Percentiles rank a stretch among this genome's conserved stretches.
phyloP scores from a whole-genome alignment of 35 echinoderm and acorn worm species.

The Ophiothrix spiculata region DNA sequence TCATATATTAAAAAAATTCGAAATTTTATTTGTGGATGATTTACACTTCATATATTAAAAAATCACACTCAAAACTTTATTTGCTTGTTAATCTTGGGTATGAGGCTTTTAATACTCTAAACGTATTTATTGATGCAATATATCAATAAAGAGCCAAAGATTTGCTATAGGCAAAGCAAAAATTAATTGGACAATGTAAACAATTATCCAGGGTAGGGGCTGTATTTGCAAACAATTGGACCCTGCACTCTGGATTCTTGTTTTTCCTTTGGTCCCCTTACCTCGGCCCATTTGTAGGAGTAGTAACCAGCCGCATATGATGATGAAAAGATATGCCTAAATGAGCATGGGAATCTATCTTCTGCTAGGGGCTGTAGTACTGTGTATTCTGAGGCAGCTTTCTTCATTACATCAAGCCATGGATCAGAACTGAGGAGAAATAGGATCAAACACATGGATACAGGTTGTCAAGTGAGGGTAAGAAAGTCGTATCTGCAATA shows the following conservation, averaged over 20 bases:
- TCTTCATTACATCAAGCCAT: constrained; percentile 82
- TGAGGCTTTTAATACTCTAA: not conserved
- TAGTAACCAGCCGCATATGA: constrained; percentile 96
- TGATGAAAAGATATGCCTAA: constrained; percentile 80
- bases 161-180: not conserved
- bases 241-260: not conserved
- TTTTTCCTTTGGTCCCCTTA: constrained; percentile 14
- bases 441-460: too few species aligned
- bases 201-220: too few species aligned
- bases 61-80: too few species aligned
- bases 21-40: too few species aligned
- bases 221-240: too few species aligned
- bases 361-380: constrained; percentile 74
- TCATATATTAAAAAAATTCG: too few species aligned
- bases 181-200: too few species aligned
- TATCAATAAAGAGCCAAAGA: not conserved
- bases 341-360: constrained; percentile 91
- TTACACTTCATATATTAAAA: too few species aligned
- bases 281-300: constrained; percentile 98
- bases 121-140: not conserved
- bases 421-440: constrained; percentile 56
- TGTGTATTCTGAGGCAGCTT: constrained; percentile 77
- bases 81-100: too few species aligned
- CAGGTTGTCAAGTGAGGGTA: too few species aligned
- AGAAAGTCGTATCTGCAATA: too few species aligned